Base-by-base conservation (phyloP, 2,797 vertebrate genomes). In the Anguilla marmorata region DNA sequence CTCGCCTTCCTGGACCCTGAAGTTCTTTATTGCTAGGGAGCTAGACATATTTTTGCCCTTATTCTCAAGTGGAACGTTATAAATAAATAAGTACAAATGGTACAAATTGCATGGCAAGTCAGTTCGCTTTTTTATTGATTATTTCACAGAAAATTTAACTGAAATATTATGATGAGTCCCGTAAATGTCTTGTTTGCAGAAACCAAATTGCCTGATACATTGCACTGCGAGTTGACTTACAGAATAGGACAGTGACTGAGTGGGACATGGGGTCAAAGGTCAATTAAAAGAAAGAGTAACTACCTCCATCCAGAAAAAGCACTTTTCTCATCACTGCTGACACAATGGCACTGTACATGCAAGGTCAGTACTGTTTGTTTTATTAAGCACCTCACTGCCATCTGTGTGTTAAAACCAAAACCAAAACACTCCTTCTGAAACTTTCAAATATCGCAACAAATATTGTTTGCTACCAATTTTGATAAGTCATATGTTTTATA, bases 191-290 rank as follows among this genome's bases (percentile, higher is more conserved):
- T 24, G 60, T n/a, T 66, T n/a, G 24, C 24, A n/a, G 60, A 66
- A n/a, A 24, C 21, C 12, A 66, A 30, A 27, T 37, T 37, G 11
- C 27, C 69, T 74, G 69, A 74, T 24, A 69, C 69, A 33, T 37
- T 74, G 69, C 30, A 33, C 30, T 33, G 69, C 12, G 30, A 12
- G 11, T 30, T 30, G 30, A 30, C 33, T 14, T 30, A 30, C 11
- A 74, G 69, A 37, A 74, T 33, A 12, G 69, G 69, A 74, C 27
- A 74, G 69, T 74, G 69, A 74, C 27, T 74, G 69, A 74, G 69
- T 30, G 69, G 69, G 69, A 30, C 69, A 11, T 21, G 30, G 69
- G 69, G 69, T 16, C 69, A 74, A 30, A 16, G 74, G 33, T 79
- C 74, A 45, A 41, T 79, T 24, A 37, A 6, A 14, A 79, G 74